A percentile compares a stretch with the other conserved stretches of the same genome.
Conservation (phyloP, 1,140 invertebrate species). For the Saccostrea glomerata region DNA sequence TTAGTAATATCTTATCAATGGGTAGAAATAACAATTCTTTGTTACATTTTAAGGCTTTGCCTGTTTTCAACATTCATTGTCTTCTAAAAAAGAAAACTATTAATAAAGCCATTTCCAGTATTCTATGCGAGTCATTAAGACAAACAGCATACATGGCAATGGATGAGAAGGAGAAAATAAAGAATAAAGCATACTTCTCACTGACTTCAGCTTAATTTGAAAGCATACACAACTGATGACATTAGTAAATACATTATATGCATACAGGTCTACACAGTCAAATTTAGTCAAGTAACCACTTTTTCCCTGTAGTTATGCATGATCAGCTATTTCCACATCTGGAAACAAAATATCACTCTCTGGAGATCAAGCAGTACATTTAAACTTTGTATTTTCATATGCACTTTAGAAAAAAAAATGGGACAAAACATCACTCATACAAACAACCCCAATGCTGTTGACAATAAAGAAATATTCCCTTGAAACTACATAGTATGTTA, state of each 20-base stretch:
- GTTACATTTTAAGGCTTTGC: background rate
- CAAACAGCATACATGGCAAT: background rate
- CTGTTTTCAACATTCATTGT: background rate
- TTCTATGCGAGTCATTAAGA: background rate
- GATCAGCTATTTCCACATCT: too few species aligned
- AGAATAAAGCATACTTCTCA: background rate
- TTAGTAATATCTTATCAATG: too few species aligned
- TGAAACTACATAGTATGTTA: too few species aligned
- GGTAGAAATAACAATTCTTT: background rate
- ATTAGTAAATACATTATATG: too few species aligned
- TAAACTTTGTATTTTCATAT: too few species aligned
- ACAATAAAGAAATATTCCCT: too few species aligned
- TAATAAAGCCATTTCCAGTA: background rate
- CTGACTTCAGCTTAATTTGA: background rate
- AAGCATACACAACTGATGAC: background rate
- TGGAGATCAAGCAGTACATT: background rate
- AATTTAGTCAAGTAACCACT: too few species aligned
- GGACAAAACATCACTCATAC: too few species aligned
- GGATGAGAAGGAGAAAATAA: background rate
- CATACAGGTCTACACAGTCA: too few species aligned
- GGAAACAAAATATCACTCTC: background rate
- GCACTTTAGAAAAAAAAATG: too few species aligned
- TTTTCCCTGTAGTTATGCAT: too few species aligned
- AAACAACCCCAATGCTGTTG: too few species aligned
- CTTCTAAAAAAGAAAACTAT: background rate